Evolutionary conservation across 2,113 vertebrate genomes (phyloP).

Genomic region (Glareola pratincola): DNA sequence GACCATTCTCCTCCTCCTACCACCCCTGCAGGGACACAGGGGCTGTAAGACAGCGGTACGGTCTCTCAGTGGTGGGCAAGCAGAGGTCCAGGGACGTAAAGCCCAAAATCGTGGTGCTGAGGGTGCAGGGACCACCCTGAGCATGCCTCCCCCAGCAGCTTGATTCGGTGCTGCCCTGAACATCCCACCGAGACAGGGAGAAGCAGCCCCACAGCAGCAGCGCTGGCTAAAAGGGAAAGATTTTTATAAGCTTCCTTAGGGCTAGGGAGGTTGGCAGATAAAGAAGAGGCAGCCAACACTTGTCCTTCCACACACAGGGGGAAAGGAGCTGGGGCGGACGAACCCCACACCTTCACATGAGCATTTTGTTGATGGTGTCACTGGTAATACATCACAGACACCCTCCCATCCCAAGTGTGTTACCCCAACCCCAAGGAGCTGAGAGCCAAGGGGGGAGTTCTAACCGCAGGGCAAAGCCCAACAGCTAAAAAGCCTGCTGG

Average conservation of each 20-base stretch:
- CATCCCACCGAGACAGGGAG: background rate
- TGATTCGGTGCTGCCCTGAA: background rate
- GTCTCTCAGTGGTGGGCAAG: background rate
- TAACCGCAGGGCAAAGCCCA: background rate
- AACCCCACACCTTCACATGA: background rate
- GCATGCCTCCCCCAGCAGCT: background rate
- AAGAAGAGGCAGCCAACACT: background rate
- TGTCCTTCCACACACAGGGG: background rate
- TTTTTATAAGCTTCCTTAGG: background rate
- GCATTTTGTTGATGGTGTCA: background rate
- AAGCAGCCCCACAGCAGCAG: background rate
- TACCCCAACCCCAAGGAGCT: background rate
- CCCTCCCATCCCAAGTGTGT: accelerated
- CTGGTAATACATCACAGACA: background rate
- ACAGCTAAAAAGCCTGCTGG: background rate
- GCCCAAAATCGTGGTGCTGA: background rate
- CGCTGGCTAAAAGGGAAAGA: background rate
- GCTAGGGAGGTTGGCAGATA: background rate
- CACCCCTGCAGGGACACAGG: background rate
- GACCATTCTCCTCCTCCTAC: background rate
- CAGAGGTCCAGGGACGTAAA: background rate
- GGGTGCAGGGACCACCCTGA: accelerated
- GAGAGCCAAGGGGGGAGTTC: background rate
- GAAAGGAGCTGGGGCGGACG: background rate
- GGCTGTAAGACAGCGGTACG: too few species aligned